phyloP scores from a whole-genome alignment of 2,888 invertebrate genomes.

The Thysanoteuthis rhombus region DNA sequence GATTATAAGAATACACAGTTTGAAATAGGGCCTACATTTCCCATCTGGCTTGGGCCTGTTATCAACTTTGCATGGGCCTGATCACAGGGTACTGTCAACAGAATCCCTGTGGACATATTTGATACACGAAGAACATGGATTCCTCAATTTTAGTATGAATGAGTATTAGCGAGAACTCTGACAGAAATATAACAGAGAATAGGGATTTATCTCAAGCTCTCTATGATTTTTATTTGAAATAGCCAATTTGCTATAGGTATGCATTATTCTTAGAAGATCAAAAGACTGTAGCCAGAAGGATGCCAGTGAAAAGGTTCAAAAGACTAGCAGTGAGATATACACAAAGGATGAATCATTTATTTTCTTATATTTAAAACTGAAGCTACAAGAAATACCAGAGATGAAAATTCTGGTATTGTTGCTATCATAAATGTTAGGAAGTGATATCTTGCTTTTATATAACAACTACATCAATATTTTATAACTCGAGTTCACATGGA shows the following conservation, averaged over 20 bases:
- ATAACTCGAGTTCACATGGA: neutral
- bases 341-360: neutral
- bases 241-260: neutral
- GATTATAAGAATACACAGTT: too few species aligned
- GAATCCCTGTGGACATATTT: neutral
- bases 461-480: neutral
- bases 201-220: neutral
- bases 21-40: too few species aligned
- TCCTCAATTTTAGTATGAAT: neutral
- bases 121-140: neutral
- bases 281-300: neutral
- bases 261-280: neutral
- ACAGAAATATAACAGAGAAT: neutral
- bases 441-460: neutral
- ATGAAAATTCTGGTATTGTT: neutral
- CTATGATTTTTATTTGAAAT: neutral
- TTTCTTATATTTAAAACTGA: neutral
- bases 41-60: too few species aligned
- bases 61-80: too few species aligned
- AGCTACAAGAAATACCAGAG: neutral
- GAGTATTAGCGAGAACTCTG: neutral
- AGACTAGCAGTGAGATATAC: neutral
- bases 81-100: too few species aligned
- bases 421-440: neutral
- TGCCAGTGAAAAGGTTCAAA: neutral